Conservation (phyloP, 2,113 vertebrate genomes). For the Sebastes fasciatus region DNA sequence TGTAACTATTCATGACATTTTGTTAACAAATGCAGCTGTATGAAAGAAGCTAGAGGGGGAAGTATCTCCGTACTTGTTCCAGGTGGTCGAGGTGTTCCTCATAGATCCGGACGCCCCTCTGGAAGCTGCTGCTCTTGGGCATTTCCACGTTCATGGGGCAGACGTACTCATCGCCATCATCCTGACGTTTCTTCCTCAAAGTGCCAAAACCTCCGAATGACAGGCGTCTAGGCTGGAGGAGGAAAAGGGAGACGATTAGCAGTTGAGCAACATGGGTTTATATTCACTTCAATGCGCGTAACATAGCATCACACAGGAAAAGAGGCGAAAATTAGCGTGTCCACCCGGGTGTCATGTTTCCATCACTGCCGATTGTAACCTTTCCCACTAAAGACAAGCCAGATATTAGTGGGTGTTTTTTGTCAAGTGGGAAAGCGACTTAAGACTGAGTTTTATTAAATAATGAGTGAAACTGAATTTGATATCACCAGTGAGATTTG, state of each 20-base stretch:
- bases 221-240: constrained; percentile 90
- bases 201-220: constrained; percentile 93
- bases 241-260: background rate
- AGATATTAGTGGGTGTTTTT: too few species aligned
- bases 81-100: constrained; percentile 90
- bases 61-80: constrained; percentile 84
- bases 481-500: background rate
- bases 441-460: too few species aligned
- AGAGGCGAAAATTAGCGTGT: too few species aligned
- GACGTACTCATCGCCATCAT: constrained; percentile 92
- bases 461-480: too few species aligned
- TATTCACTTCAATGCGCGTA: too few species aligned
- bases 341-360: too few species aligned
- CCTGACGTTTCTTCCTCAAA: constrained; percentile 92
- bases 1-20: too few species aligned
- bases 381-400: too few species aligned
- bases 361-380: too few species aligned
- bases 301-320: too few species aligned
- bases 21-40: background rate
- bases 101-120: constrained; percentile 82
- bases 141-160: constrained; percentile 95
- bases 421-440: too few species aligned
- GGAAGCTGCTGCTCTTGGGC: constrained; percentile 84
- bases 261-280: background rate
- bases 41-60: too few species aligned